Percentiles rank a stretch among this genome's conserved stretches.
Evolutionary conservation across 2,113 vertebrate genomes (phyloP).

Genomic region (Grallaria varia): DNA sequence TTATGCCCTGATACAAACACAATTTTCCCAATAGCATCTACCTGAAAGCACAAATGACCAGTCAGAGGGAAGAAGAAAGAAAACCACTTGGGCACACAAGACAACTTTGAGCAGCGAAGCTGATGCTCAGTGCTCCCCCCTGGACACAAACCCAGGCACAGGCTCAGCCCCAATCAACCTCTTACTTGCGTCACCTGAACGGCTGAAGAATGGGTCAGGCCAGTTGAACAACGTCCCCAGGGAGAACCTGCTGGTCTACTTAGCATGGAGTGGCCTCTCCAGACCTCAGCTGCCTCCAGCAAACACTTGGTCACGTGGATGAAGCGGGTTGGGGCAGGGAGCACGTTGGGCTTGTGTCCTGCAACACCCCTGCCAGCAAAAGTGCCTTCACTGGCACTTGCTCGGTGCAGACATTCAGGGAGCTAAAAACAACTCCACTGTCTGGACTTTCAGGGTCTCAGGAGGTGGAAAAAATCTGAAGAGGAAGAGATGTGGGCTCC

Average conservation of each 20-base stretch:
- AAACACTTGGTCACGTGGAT: neutral
- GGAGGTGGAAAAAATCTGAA: neutral
- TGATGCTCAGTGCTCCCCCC: neutral
- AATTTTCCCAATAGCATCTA: neutral
- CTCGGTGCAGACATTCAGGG: fast-evolving
- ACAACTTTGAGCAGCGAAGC: neutral
- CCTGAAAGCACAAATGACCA: neutral
- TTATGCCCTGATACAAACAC: neutral
- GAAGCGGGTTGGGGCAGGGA: neutral
- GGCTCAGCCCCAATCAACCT: neutral
- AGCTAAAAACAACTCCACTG: neutral
- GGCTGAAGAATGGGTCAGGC: neutral
- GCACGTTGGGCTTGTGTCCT: neutral
- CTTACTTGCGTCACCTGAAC: neutral
- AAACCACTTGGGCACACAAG: neutral
- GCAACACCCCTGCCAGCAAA: neutral
- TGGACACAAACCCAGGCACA: neutral
- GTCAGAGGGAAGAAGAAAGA: neutral
- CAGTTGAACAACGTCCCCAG: neutral
- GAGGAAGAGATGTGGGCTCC: neutral
- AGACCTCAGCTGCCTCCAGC: neutral
- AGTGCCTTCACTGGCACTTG: neutral
- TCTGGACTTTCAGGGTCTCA: neutral
- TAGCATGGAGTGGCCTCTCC: neutral
- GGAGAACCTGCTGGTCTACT: neutral